phyloP scores from a whole-genome alignment of 2,797 vertebrate species.

The Pangasius larnaudii region DNA sequence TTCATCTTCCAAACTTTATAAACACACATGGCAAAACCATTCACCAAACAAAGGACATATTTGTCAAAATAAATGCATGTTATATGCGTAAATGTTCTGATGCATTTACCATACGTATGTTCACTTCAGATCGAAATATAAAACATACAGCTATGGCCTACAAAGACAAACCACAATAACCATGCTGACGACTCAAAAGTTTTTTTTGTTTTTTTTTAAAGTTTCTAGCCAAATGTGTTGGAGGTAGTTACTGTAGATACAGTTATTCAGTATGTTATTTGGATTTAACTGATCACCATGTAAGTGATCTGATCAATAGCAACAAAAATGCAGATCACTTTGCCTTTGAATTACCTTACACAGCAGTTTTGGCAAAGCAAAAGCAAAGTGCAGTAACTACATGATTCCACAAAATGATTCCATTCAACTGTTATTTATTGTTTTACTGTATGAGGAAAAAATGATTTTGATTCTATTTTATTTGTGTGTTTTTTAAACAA shows the following conservation, averaged over 20 bases:
- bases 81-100: conserved; percentile 17
- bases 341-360: background rate
- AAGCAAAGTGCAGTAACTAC: background rate
- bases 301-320: background rate
- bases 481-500: background rate
- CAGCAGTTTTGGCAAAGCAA: background rate
- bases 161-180: background rate
- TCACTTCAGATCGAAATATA: conserved; percentile 15
- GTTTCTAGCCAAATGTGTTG: background rate
- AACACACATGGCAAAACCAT: background rate
- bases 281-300: background rate
- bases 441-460: background rate
- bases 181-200: background rate
- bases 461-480: background rate
- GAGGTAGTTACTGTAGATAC: background rate
- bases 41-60: background rate
- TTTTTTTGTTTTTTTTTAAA: background rate
- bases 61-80: background rate
- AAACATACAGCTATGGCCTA: background rate
- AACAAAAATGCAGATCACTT: background rate
- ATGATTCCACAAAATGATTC: background rate
- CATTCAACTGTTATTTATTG: background rate
- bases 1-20: conserved; percentile 3
- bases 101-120: background rate
- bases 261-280: background rate